Evolutionary conservation across 2,113 vertebrate genomes (phyloP).

Genomic region (Hemiprocne comata): DNA sequence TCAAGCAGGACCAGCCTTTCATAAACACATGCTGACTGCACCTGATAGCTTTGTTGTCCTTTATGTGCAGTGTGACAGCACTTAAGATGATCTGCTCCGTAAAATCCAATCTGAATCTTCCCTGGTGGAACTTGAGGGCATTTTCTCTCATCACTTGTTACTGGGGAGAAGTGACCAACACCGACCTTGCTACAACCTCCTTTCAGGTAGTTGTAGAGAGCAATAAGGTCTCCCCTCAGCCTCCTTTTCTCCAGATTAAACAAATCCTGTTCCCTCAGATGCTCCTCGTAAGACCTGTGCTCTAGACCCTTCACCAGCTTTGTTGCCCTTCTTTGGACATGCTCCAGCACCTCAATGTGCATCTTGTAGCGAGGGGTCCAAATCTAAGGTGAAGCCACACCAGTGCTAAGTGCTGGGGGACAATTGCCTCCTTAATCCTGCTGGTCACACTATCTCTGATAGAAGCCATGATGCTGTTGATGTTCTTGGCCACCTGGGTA

Average conservation of each 20-base stretch:
- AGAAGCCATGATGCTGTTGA: not conserved
- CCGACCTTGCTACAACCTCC: accelerated
- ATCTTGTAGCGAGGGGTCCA: not conserved
- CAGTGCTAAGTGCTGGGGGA: accelerated
- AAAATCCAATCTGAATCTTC: not conserved
- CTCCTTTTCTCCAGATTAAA: no score
- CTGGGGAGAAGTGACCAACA: not conserved
- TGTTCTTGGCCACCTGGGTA: not conserved
- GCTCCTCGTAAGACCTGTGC: no score
- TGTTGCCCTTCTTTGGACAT: not conserved
- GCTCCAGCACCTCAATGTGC: accelerated
- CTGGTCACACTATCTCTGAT: no score
- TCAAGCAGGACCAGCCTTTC: no score
- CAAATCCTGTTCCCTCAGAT: no score
- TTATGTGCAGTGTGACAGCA: no score
- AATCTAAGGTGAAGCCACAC: not conserved
- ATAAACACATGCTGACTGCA: no score
- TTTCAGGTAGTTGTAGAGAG: not conserved
- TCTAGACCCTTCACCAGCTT: no score
- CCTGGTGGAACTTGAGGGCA: not conserved
- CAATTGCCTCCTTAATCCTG: accelerated
- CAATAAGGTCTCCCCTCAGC: no score
- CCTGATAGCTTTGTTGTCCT: no score
- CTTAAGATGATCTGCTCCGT: no score
- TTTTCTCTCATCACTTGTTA: not conserved